Evolutionary conservation across 2,797 vertebrate species (phyloP), one percentile per base, ranked within the genome.

Genomic region (Botia almorhae): DNA sequence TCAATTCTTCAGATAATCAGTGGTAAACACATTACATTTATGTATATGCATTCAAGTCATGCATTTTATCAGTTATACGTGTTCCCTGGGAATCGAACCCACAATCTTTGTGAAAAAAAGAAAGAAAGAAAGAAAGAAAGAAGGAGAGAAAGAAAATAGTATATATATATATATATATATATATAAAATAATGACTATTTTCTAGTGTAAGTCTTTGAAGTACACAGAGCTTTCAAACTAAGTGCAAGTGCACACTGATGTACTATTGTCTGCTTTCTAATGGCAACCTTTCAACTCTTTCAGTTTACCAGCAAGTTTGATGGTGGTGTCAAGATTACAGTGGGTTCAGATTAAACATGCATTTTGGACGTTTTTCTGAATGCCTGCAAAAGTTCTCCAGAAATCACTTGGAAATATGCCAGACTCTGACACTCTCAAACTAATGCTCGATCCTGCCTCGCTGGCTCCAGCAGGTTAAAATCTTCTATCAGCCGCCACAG

Each of bases 401-500:
- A 60, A 60, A 60, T 14, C 10, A 60, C 58, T 14, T 13, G 3
- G 1, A 26, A 60, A 60, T 43, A 43, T 17, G 10, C 4, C 7
- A 21, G 19, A 60, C 60, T 48, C 16, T 67, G n/a, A 53, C 56
- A 58, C 14, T 43, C 68, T 36, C n/a, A 43, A 55, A 2, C 17
- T 48, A 46, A 23, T 39, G 36, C 46, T 29, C 11, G 58, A 39
- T 43, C 39, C 39, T 1, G 10, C 23, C 1, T 12, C 21, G 10
- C 53, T 69, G 43, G 55, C 67, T 50, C 12, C 48, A 50, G 12
- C 17, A 60, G 53, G 64, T 50, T 26, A 70, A 61, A 51, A 11
- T 71, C n/a, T 64, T 79, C n/a, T 17, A 71, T 72, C 58, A 46
- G 48, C 69, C 48, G 55, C 29, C 50, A 14, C 36, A 73, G 60